A percentile compares a stretch with the other conserved stretches of the same genome.
Evolutionary conservation across 2,113 vertebrate genomes (phyloP).

Genomic region (Galbula dea): DNA sequence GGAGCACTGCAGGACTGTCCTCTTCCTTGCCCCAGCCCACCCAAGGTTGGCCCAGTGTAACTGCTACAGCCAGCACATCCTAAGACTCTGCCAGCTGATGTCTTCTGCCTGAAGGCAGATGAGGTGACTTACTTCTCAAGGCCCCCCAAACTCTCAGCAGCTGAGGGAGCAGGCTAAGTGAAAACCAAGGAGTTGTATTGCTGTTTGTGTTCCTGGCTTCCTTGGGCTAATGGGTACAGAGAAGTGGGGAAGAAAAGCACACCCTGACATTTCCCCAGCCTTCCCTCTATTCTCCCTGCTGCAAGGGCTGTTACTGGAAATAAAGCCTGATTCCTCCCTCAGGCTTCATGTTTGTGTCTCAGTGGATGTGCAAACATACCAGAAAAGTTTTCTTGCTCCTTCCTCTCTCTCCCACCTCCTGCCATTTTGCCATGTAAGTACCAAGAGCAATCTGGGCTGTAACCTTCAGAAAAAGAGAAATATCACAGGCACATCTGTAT

Average conservation of each 20-base stretch:
- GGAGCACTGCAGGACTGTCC: neutral
- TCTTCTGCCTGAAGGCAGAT: neutral
- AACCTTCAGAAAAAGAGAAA: constrained; percentile 47
- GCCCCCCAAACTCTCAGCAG: neutral
- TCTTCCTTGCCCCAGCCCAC: neutral
- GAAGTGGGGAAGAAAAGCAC: neutral
- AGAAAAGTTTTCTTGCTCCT: neutral
- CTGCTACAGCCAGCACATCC: no score
- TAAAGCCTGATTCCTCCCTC: neutral
- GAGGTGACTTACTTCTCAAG: neutral
- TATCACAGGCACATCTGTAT: constrained; percentile 49
- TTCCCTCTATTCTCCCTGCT: neutral
- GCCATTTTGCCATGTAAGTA: constrained; percentile 8
- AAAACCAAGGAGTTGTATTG: neutral
- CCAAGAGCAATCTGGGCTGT: neutral
- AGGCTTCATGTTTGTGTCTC: neutral
- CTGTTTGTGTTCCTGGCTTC: neutral
- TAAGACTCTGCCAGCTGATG: neutral
- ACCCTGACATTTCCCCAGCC: neutral
- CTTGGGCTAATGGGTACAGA: neutral
- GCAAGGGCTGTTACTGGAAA: neutral
- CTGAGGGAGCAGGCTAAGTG: neutral
- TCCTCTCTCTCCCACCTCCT: neutral
- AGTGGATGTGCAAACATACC: neutral
- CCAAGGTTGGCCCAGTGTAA: rapidly evolving